These are phyloP conservation scores for Peromyscus californicus DNA, from an alignment of 2,113 vertebrate genomes.

Conservation along the genomic window DNA sequence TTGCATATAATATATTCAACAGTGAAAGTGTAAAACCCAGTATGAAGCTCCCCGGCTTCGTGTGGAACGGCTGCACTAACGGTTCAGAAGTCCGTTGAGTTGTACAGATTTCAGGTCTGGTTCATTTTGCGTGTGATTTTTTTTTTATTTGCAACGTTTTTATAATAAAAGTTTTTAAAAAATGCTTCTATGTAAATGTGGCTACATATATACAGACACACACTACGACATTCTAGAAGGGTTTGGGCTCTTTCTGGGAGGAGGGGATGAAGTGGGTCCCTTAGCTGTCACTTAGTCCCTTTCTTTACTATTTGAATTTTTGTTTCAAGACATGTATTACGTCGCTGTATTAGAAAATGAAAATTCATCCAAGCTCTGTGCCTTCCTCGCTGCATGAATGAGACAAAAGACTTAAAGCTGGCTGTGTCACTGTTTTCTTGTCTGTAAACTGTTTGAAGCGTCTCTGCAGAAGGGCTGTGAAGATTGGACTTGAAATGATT, in stretches of 20 bases:
- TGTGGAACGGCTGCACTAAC: neutral
- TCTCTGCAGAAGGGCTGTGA: neutral
- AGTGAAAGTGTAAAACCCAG: neutral
- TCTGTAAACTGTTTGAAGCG: neutral
- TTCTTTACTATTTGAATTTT: neutral
- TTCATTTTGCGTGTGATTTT: neutral
- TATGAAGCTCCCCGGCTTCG: too few relatives aligned
- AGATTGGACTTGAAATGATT: conserved; percentile 29
- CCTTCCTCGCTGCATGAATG: rapidly evolving
- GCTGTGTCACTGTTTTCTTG: neutral
- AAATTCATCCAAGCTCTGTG: too few relatives aligned
- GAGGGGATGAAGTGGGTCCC: rapidly evolving
- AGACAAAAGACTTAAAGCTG: neutral
- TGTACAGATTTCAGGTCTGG: neutral
- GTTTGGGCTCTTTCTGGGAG: neutral
- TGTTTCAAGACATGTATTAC: neutral
- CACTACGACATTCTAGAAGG: neutral
- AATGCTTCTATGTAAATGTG: neutral
- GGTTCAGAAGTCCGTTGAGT: neutral
- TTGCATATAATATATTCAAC: neutral
- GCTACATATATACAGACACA: too few relatives aligned
- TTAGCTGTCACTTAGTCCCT: neutral
- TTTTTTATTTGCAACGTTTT: neutral
- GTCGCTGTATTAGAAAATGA: neutral
- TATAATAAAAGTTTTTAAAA: neutral